These are phyloP conservation scores for Sphecodes monilicornis DNA, from an alignment of 2,888 invertebrate species.

Conservation along the genomic window DNA sequence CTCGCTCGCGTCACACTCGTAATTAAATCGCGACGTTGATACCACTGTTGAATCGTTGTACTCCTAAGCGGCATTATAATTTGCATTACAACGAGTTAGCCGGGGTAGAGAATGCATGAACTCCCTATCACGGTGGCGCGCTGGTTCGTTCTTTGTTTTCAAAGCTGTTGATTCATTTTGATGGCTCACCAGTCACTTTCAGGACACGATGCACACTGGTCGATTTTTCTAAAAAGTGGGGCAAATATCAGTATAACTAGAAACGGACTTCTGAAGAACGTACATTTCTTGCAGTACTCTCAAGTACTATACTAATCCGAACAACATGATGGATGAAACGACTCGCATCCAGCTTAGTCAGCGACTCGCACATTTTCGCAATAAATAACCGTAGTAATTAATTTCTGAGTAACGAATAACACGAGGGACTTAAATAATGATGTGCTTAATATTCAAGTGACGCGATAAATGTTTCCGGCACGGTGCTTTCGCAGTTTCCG, in stretches of 20 bases:
- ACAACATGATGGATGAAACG: background rate
- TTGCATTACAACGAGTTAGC: slow-evolving; percentile 7
- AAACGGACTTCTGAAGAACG: no score
- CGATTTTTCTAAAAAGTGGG: no score
- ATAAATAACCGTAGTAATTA: background rate
- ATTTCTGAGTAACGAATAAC: background rate
- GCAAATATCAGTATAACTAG: no score
- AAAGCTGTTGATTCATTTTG: background rate
- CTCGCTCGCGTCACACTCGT: background rate
- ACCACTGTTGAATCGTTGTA: background rate
- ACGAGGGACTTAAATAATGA: background rate
- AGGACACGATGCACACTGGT: background rate
- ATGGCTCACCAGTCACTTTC: background rate
- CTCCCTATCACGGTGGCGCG: background rate
- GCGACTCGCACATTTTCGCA: background rate
- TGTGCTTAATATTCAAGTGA: slow-evolving; percentile 1
- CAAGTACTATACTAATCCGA: no score
- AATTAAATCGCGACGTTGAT: slow-evolving; percentile 36
- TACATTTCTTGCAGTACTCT: no score
- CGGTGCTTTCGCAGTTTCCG: background rate
- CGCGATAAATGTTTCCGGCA: background rate
- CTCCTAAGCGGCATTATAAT: slow-evolving; percentile 6
- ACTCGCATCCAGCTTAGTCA: background rate
- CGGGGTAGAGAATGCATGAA: background rate
- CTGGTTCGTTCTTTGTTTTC: background rate